Evolutionary conservation across 2,888 invertebrate genomes (phyloP).

Genomic region (Caenorhabditis becei): DNA sequence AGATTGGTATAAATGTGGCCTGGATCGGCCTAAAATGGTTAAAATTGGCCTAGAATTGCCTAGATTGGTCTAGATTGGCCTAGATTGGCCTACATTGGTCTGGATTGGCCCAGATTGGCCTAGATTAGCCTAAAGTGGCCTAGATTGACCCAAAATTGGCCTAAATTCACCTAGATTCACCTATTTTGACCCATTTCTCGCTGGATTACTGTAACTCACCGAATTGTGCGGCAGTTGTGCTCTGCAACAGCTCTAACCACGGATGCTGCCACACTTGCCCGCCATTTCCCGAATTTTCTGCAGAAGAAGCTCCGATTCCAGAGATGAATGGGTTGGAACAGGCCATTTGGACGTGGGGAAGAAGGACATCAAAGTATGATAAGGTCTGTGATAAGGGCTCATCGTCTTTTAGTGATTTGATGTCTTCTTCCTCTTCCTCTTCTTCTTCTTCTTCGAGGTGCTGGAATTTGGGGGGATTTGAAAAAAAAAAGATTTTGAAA

Average conservation of each 20-base stretch:
- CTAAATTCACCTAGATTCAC: too few species aligned
- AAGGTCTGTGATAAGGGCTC: constrained; percentile 71
- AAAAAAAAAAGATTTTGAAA: neutral
- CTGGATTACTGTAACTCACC: too few species aligned
- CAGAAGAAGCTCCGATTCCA: constrained; percentile 51
- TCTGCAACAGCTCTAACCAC: constrained; percentile 77
- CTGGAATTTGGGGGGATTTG: neutral
- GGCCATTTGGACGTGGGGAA: constrained; percentile 80
- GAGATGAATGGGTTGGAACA: constrained; percentile 75
- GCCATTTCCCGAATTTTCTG: constrained; percentile 21
- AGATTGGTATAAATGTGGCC: too few species aligned
- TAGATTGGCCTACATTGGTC: too few species aligned
- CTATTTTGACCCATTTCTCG: too few species aligned
- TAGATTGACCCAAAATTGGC: too few species aligned
- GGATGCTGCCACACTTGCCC: constrained; percentile 68
- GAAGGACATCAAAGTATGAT: constrained; percentile 78
- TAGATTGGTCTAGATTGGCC: too few species aligned
- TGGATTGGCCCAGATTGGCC: too few species aligned
- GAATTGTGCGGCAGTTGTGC: constrained; percentile 69
- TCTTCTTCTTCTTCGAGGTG: constrained; percentile 36
- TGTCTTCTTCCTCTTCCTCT: constrained; percentile 31
- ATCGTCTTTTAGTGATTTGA: constrained; percentile 20
- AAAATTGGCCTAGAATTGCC: too few species aligned
- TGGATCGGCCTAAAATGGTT: too few species aligned
- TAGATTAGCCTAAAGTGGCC: too few species aligned